A percentile compares a stretch with the other conserved stretches of the same genome.
These are phyloP conservation scores for Podarcis siculus DNA, from an alignment of 2,797 vertebrate species.

Conservation along the genomic window DNA sequence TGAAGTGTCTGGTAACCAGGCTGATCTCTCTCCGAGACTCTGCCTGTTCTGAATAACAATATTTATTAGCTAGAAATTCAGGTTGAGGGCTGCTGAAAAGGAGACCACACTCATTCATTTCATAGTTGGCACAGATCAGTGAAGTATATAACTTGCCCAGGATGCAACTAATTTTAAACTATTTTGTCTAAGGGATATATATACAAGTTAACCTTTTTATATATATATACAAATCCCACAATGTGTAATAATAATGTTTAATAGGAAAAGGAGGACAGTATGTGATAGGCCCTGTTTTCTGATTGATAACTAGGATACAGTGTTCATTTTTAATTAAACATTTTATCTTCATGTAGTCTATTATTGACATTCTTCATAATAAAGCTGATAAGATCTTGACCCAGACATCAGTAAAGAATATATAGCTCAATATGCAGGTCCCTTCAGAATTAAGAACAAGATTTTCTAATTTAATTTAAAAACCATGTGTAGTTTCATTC, in stretches of 20 bases:
- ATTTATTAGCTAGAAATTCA: conserved; percentile 35
- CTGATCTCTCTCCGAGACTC: no score
- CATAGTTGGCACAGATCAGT: conserved; percentile 24
- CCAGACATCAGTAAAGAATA: conserved; percentile 62
- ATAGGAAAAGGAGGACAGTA: conserved; percentile 27
- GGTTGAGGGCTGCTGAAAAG: conserved; percentile 7
- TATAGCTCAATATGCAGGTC: conserved; percentile 69
- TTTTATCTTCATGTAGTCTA: conserved; percentile 61
- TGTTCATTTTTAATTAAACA: conserved; percentile 76
- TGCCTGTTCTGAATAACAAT: not conserved
- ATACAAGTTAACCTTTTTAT: not conserved
- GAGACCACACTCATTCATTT: conserved; percentile 24
- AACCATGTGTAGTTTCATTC: conserved; percentile 41
- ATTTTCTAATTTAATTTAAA: conserved; percentile 68
- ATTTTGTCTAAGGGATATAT: conserved; percentile 27
- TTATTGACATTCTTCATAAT: conserved; percentile 72
- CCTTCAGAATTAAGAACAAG: conserved; percentile 61
- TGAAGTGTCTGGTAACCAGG: not conserved
- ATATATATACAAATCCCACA: conserved; percentile 30
- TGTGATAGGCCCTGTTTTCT: conserved; percentile 50
- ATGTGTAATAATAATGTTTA: conserved; percentile 46
- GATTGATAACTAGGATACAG: conserved; percentile 53
- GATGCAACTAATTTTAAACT: conserved; percentile 29
- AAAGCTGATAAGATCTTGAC: conserved; percentile 72
- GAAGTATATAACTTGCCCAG: conserved; percentile 38